Percentiles rank a stretch among this genome's conserved stretches.
Evolutionary conservation across 2,113 vertebrate species (phyloP).

Genomic region (Rhegmatorhina hoffmannsi): DNA sequence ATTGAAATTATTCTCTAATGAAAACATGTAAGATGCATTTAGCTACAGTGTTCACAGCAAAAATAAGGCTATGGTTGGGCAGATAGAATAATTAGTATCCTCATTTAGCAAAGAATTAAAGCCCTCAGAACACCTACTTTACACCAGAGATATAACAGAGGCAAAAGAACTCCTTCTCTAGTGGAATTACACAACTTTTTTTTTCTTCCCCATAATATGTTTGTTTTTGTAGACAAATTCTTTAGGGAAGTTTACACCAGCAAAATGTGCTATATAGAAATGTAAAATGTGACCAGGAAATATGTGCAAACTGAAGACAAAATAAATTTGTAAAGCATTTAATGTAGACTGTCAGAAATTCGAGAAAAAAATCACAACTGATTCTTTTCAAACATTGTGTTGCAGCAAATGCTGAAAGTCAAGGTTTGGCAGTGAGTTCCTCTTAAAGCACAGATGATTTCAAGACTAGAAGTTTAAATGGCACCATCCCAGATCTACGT

Average conservation of each 20-base stretch:
- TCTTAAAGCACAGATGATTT: not conserved
- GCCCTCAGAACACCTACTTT: not conserved
- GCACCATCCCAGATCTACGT: not conserved
- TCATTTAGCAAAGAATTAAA: not conserved
- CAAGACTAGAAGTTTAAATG: not conserved
- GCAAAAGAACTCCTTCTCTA: fast-evolving
- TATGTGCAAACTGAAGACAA: not conserved
- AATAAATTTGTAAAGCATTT: not conserved
- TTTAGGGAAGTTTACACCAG: not conserved
- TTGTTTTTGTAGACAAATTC: not conserved
- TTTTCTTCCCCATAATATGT: not conserved
- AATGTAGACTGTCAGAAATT: not conserved
- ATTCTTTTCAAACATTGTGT: not conserved
- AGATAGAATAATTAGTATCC: not conserved
- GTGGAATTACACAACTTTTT: not conserved
- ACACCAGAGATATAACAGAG: not conserved
- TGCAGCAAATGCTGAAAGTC: not conserved
- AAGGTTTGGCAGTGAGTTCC: not conserved
- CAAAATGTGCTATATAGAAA: not conserved
- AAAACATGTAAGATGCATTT: not conserved
- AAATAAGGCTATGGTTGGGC: not conserved
- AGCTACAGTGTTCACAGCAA: not conserved
- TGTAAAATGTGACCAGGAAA: not conserved
- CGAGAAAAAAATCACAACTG: not conserved
- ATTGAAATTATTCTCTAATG: not conserved